Conservation (phyloP, 30 jellyfish, hydroid and myxozoan genomes). For the Chrysaora quinquecirrha region DNA sequence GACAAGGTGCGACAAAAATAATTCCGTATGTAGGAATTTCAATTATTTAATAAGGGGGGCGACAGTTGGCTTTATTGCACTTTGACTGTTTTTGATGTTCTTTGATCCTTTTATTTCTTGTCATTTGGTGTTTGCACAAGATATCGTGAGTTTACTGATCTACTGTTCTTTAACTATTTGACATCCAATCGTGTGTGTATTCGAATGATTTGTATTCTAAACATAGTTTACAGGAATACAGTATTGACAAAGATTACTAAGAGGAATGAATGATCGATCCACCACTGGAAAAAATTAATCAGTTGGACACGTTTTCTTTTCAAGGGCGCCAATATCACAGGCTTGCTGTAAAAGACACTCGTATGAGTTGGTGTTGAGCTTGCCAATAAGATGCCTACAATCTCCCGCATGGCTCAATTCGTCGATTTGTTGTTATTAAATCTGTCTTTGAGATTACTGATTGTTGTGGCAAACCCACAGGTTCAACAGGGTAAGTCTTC, state of each 20-base stretch:
- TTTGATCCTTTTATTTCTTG: slow-evolving; percentile 20
- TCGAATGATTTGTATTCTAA: not conserved
- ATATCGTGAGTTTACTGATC: not conserved
- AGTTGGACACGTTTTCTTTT: not conserved
- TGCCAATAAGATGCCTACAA: slow-evolving; percentile 38
- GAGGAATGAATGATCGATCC: too few species aligned
- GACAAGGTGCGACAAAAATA: slow-evolving; percentile 61
- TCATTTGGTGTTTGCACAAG: slow-evolving; percentile 56
- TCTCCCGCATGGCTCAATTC: slow-evolving; percentile 62
- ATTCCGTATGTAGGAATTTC: slow-evolving; percentile 51
- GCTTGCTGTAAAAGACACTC: slow-evolving; percentile 41
- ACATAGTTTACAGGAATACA: not conserved
- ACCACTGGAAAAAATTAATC: not conserved
- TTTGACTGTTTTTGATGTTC: slow-evolving; percentile 11
- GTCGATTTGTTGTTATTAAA: slow-evolving; percentile 63
- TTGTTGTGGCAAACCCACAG: slow-evolving; percentile 69
- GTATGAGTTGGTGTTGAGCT: slow-evolving; percentile 38
- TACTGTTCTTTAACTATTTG: slow-evolving; percentile 13
- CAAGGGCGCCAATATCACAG: slow-evolving; percentile 25
- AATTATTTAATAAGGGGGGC: slow-evolving; percentile 53
- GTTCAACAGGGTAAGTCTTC: slow-evolving; percentile 65
- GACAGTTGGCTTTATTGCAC: slow-evolving; percentile 41
- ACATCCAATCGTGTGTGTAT: slow-evolving; percentile 15
- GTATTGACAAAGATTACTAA: not conserved
- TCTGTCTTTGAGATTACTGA: slow-evolving; percentile 69